Percentiles rank a stretch among this genome's conserved stretches.
phyloP scores from a whole-genome alignment of 2,888 invertebrate species.

The Drosophila gaucha region DNA sequence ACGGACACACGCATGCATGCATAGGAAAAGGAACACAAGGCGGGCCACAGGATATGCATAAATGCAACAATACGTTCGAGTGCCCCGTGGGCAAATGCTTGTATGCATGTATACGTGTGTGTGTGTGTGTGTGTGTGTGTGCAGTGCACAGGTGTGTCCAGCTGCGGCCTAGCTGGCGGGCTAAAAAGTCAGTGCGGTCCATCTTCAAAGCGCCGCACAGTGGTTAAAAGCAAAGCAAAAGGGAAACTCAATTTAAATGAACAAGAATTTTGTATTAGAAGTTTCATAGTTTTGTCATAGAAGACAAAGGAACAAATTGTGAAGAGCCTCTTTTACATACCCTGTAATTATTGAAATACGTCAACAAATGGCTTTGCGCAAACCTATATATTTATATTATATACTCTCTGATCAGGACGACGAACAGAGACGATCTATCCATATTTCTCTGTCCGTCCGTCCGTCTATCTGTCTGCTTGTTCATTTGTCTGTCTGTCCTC shows the following conservation, averaged over 20 bases:
- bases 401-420: no score
- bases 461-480: neutral
- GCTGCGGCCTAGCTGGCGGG: constrained; percentile 32
- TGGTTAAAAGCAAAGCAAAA: constrained; percentile 6
- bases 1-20: neutral
- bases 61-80: constrained; percentile 73
- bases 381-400: no score
- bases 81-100: constrained; percentile 28
- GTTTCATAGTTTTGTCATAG: neutral
- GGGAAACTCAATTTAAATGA: neutral
- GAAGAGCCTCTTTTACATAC: no score
- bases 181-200: constrained; percentile 28
- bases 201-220: constrained; percentile 41
- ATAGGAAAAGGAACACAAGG: constrained; percentile 29
- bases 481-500: neutral
- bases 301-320: no score
- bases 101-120: constrained; percentile 8
- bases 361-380: no score
- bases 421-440: no score
- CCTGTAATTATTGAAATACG: no score
- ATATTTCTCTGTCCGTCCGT: no score
- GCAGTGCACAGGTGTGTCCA: constrained; percentile 8
- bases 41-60: constrained; percentile 72
- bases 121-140: constrained; percentile 3
- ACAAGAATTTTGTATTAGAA: neutral